Evolutionary conservation across 2,113 vertebrate species (phyloP).

Genomic region (Ptyas mucosa): DNA sequence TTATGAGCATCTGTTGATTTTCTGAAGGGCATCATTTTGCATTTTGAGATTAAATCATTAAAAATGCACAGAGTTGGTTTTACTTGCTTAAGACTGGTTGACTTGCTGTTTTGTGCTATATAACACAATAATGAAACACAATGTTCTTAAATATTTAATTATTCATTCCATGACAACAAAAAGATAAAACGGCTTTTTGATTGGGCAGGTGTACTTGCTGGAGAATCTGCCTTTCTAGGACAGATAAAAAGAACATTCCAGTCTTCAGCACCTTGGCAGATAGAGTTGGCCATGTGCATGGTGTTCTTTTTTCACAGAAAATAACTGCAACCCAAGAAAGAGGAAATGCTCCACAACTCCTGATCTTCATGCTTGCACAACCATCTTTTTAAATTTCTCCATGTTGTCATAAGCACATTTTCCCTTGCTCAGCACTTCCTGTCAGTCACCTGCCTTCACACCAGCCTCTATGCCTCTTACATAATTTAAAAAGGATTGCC

Average conservation of each 20-base stretch:
- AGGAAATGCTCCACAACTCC: neutral
- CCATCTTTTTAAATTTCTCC: neutral
- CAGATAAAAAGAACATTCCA: neutral
- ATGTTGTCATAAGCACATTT: constrained; percentile 30
- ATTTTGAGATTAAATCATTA: constrained; percentile 7
- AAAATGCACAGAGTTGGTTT: neutral
- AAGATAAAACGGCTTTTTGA: constrained; percentile 20
- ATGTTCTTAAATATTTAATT: constrained; percentile 38
- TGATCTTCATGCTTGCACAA: neutral
- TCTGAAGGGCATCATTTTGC: neutral
- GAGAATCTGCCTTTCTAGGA: constrained; percentile 43
- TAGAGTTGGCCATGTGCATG: neutral
- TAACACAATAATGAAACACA: constrained; percentile 33
- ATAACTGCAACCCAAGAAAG: neutral
- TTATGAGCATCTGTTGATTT: neutral
- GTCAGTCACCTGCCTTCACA: constrained; percentile 25
- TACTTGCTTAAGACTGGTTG: constrained; percentile 35
- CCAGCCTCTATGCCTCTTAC: neutral
- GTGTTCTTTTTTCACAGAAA: constrained; percentile 12
- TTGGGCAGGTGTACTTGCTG: constrained; percentile 34
- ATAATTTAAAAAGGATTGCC: constrained; percentile 45
- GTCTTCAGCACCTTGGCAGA: constrained; percentile 21
- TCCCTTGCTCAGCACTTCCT: constrained; percentile 34
- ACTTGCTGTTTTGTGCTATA: constrained; percentile 42
- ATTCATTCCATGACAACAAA: constrained; percentile 34